These are phyloP conservation scores for Rhorus exstirpatorius DNA, from an alignment of 2,888 invertebrate species.

Conservation along the genomic window DNA sequence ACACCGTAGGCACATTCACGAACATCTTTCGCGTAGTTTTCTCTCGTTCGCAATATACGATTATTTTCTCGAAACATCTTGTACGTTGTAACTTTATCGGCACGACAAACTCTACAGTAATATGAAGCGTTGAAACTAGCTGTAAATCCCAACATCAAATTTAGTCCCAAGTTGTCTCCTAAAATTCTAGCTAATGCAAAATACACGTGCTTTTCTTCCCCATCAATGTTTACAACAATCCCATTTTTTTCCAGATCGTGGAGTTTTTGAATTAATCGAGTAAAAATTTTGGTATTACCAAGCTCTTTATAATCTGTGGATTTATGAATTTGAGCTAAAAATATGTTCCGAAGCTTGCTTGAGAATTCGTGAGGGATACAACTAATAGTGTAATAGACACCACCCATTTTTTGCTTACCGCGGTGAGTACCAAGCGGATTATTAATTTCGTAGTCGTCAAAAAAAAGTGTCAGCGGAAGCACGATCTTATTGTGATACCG, in stretches of 20 bases:
- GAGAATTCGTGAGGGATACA: slow-evolving; percentile 68
- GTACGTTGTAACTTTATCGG: slow-evolving; percentile 63
- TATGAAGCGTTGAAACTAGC: slow-evolving; percentile 71
- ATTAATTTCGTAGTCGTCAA: slow-evolving; percentile 70
- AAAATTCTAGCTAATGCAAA: slow-evolving; percentile 69
- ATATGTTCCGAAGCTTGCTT: slow-evolving; percentile 70
- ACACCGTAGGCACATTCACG: slow-evolving; percentile 69
- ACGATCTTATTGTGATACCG: slow-evolving; percentile 54
- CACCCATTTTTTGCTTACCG: slow-evolving; percentile 67
- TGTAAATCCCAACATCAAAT: slow-evolving; percentile 71
- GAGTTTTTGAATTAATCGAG: slow-evolving; percentile 72
- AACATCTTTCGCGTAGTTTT: slow-evolving; percentile 71
- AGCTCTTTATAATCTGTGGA: slow-evolving; percentile 72
- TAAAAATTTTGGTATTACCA: slow-evolving; percentile 74
- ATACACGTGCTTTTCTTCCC: slow-evolving; percentile 62
- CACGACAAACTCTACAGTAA: slow-evolving; percentile 77
- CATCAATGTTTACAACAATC: slow-evolving; percentile 63
- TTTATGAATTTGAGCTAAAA: slow-evolving; percentile 75
- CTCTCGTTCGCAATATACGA: slow-evolving; percentile 62
- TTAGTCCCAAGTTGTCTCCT: slow-evolving; percentile 74
- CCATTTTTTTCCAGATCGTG: slow-evolving; percentile 73
- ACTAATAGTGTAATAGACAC: slow-evolving; percentile 67
- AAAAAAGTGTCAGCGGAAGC: slow-evolving; percentile 67
- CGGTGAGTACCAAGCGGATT: slow-evolving; percentile 68
- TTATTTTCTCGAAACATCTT: slow-evolving; percentile 63